A percentile compares a stretch with the other conserved stretches of the same genome.
phyloP scores from a whole-genome alignment of 2,113 vertebrate genomes.

The Gymnocephalus cernua region DNA sequence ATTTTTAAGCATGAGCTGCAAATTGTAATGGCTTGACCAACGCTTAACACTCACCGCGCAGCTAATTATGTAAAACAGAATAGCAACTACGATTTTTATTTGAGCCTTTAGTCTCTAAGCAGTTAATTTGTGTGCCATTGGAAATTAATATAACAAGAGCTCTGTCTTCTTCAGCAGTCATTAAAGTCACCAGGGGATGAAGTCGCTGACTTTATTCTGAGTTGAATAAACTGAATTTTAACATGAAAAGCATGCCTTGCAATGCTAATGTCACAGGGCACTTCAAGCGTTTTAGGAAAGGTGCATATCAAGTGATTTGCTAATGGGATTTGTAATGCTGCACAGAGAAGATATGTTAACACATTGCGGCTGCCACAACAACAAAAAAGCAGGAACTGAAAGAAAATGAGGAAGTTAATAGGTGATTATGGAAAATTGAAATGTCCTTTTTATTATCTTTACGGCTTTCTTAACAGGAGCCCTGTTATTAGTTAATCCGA shows the following conservation, averaged over 20 bases:
- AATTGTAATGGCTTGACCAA: slow-evolving; percentile 46
- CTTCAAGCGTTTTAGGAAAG: slow-evolving; percentile 90
- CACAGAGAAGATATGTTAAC: slow-evolving; percentile 85
- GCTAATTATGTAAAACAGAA: slow-evolving; percentile 62
- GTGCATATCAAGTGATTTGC: slow-evolving; percentile 92
- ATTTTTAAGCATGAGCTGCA: slow-evolving; percentile 55
- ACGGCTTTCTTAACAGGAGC: slow-evolving; percentile 47
- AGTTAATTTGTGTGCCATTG: slow-evolving; percentile 28
- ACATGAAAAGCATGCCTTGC: slow-evolving; percentile 90
- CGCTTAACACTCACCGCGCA: slow-evolving; percentile 49
- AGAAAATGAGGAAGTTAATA: slow-evolving; percentile 58
- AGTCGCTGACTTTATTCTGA: slow-evolving; percentile 73
- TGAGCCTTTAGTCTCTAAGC: slow-evolving; percentile 4
- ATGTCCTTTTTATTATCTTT: slow-evolving; percentile 64
- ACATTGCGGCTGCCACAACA: slow-evolving; percentile 54
- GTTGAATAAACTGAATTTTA: slow-evolving; percentile 87
- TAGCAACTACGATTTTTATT: slow-evolving; percentile 26
- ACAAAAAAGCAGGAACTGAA: slow-evolving; percentile 55
- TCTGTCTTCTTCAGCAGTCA: slow-evolving; percentile 19
- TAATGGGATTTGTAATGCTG: slow-evolving; percentile 96
- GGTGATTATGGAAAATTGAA: slow-evolving; percentile 76
- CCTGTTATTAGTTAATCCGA: slow-evolving; percentile 73
- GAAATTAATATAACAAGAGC: slow-evolving; percentile 41
- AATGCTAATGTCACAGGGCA: slow-evolving; percentile 90
- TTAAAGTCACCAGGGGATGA: slow-evolving; percentile 42